Evolutionary conservation across 2,888 invertebrate genomes (phyloP), one percentile per base, ranked within the genome.

Genomic region (Aradus depressus): DNA sequence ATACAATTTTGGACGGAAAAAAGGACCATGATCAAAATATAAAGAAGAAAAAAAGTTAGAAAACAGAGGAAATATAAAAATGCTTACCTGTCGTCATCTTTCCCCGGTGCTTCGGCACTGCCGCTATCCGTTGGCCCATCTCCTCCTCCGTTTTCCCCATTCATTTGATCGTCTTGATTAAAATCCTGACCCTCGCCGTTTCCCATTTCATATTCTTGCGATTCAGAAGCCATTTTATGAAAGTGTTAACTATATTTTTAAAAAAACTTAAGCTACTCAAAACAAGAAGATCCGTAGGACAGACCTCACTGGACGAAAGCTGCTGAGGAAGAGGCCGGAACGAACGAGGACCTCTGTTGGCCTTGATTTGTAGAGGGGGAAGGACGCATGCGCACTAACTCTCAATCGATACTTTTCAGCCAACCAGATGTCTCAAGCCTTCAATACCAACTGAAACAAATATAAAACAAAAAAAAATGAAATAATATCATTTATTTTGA

Each of bases 91-190:
- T 67, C 85, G 71, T 85, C 85, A 72, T 84, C 84, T 66, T 83
- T 80, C 65, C 80, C 80, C 54, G 82, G 78, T 61, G 79, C 80
- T 71, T 83, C 83, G 60, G 80, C 80, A 69, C 78, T 78, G 62
- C 81, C 81, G 70, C 81, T 78, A 66, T 83, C 81, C 25, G 66
- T 64, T 63, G 76, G 75, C 63, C 75, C 76, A 65, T 75, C 79
- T 62, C 79, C 80, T 22, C 76, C 75, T 65, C 77, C 78, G 66
- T 79, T 79, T 67, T 78, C 77, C 66, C 58, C 70, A 67, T 64
- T 64, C 64, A 68, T 75, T 55, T 62, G 62, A 32, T 76, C 66
- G 72, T 74, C 72, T 69, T 80, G 79, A 59, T 72, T 70, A 59
- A 72, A 73, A 61, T 70, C 72, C 69, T 79, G 79, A 63, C 81